Conservation (phyloP, 2,797 vertebrate species). For the Scolopax rusticola region DNA sequence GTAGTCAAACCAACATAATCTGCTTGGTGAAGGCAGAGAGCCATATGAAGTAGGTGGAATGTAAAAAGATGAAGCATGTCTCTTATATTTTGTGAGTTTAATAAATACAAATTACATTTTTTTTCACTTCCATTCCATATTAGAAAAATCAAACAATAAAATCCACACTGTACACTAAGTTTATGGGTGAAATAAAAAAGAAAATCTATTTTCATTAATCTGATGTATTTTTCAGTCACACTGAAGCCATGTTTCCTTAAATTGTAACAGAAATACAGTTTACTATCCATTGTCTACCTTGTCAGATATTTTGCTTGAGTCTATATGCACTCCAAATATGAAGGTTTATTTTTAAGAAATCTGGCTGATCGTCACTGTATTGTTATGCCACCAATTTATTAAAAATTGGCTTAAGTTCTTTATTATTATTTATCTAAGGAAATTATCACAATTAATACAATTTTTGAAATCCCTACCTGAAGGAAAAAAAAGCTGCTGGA, state of each 20-base stretch:
- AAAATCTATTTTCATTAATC: not conserved
- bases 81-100: not conserved
- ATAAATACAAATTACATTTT: not conserved
- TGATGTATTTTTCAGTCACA: not conserved
- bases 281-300: not conserved
- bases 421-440: not conserved
- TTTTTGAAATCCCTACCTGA: not conserved
- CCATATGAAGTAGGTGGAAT: not conserved
- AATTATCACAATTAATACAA: not conserved
- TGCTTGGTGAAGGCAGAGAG: not conserved
- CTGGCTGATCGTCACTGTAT: not conserved
- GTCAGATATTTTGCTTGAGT: not conserved
- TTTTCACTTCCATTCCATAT: not conserved
- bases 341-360: not conserved
- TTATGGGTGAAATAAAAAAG: not conserved
- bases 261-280: not conserved
- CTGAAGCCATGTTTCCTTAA: not conserved
- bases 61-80: not conserved
- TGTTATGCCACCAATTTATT: not conserved
- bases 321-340: not conserved
- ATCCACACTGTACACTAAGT: not conserved
- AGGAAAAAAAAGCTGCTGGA: not conserved
- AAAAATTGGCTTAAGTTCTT: not conserved
- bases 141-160: not conserved
- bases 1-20: not conserved